A percentile compares a stretch with the other conserved stretches of the same genome.
Conservation (phyloP, 2,797 vertebrate genomes). For the Hypotaenidia philippensis region DNA sequence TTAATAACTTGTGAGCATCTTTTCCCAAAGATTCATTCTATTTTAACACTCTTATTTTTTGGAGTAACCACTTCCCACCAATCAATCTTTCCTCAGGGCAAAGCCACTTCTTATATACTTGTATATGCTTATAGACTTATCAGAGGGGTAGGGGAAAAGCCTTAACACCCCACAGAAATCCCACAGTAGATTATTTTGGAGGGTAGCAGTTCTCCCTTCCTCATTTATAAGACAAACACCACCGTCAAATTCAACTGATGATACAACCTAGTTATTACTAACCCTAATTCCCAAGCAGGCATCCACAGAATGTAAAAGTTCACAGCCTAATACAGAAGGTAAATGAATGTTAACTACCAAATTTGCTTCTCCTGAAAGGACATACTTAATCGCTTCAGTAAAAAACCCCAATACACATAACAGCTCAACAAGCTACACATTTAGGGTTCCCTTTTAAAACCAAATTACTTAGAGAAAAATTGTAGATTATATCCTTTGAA, state of each 20-base stretch:
- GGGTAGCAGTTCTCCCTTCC: background rate
- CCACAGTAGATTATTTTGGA: background rate
- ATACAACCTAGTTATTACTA: background rate
- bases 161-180: background rate
- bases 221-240: background rate
- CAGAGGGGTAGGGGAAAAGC: background rate
- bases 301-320: background rate
- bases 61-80: conserved; percentile 15
- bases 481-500: background rate
- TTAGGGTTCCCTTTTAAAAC: background rate
- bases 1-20: conserved; percentile 40
- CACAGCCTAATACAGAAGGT: too few species aligned
- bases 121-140: background rate
- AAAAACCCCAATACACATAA: background rate
- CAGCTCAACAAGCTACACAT: background rate
- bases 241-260: background rate
- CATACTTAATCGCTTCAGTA: background rate
- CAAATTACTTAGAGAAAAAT: background rate
- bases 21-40: conserved; percentile 3
- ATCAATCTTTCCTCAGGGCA: background rate
- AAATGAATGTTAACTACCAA: background rate
- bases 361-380: background rate
- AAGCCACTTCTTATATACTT: background rate
- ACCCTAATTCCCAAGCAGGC: background rate
- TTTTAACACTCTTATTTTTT: conserved; percentile 29